Evolutionary conservation across 2,888 invertebrate species (phyloP).

Genomic region (Agrotis exclamationis): DNA sequence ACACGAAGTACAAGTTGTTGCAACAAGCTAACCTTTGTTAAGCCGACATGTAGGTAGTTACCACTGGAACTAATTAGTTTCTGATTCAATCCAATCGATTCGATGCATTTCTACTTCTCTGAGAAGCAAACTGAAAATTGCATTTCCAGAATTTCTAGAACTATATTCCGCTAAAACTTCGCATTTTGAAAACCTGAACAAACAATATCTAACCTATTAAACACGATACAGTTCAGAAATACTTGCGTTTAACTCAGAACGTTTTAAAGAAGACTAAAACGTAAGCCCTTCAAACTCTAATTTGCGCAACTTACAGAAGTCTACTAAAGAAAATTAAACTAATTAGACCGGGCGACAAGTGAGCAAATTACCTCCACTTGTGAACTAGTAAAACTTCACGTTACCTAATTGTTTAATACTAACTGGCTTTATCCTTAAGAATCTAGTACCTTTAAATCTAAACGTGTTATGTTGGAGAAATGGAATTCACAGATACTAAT

Average conservation of each 20-base stretch:
- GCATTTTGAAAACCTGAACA: not conserved
- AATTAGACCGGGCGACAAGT: slow-evolving; percentile 42
- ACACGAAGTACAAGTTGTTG: not conserved
- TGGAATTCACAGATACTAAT: not conserved
- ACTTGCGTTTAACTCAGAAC: not conserved
- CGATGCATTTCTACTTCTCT: slow-evolving; percentile 15
- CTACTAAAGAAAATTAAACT: slow-evolving; percentile 44
- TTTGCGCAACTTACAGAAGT: slow-evolving; percentile 24
- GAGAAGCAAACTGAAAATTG: slow-evolving; percentile 6
- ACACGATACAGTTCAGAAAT: not conserved
- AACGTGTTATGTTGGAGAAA: not conserved
- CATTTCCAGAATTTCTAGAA: not conserved
- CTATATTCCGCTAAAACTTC: not conserved
- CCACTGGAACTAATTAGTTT: slow-evolving; percentile 19
- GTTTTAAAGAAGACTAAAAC: slow-evolving; percentile 5
- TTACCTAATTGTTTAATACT: slow-evolving; percentile 33
- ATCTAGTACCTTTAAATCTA: not conserved
- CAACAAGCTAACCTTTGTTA: slow-evolving; percentile 6
- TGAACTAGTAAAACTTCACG: slow-evolving; percentile 36
- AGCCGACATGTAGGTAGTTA: not conserved
- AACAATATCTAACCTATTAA: not conserved
- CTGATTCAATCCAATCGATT: slow-evolving; percentile 12
- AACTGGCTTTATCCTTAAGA: slow-evolving; percentile 16
- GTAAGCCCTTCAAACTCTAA: slow-evolving; percentile 11
- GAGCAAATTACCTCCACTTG: slow-evolving; percentile 45